Evolutionary conservation across 1,140 invertebrate species (phyloP), one percentile per base, ranked within the genome.

Genomic region (Megalonaias nervosa): DNA sequence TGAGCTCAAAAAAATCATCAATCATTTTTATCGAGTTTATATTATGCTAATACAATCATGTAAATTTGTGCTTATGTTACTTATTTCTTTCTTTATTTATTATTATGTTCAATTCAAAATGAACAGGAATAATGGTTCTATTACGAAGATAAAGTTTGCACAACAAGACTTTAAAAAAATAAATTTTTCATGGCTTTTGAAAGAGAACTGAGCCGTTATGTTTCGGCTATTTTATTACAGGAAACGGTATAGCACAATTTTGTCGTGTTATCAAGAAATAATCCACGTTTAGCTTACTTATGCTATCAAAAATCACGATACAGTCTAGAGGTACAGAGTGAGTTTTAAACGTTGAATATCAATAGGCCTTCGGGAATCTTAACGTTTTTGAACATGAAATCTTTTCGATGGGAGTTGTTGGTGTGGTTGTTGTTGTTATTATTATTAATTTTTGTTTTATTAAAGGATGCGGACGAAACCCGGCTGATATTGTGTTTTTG

Each of bases 401-500:
- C 31, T 23, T 67, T n/a, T 0, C 31, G n/a, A 67, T 21, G 31
- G 31, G n/a, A 21, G 16, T 67, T 67, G 12, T 31, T 17, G 31
- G n/a, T 67, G 2, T 55, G 11, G 12, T 17, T 57, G n/a, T 61
- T 71, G 26, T 58, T 71, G 9, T 59, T 71, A 17, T 59, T 71
- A 55, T 26, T 71, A 23, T 38, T 67, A 67, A 21, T 48, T 23
- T 2, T 61, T 59, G 31, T 68, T 65, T 15, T 6, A 55, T 70
- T 80, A 65, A 68, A 82, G 85, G 69, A 16, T 86, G 85, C 56
- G 81, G 80, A 17, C 75, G 67, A 5, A 81, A 83, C 69, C 85
- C 87, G 0, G 83, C 85, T 13, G 87, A 88, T 71, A 83, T 88
- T 19, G 79, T 84, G 13, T 88, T 88, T 72, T 77, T 88, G 17